Conservation (phyloP, 2,797 vertebrate species). For the Gallirallus australis region DNA sequence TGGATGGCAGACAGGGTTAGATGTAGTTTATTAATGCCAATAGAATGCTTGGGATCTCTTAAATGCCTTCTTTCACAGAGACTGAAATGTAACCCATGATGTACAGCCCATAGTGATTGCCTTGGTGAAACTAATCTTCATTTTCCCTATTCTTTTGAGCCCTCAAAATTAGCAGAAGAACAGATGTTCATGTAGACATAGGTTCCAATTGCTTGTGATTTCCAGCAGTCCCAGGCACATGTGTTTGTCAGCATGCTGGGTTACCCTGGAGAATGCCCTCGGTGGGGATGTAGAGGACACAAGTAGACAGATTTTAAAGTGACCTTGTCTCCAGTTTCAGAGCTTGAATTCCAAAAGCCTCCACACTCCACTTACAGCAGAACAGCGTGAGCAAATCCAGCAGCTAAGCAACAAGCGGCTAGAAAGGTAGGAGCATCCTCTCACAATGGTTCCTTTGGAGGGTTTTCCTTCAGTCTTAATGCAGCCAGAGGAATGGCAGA, state of each 20-base stretch:
- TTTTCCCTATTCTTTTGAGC: neutral
- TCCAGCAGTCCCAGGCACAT: neutral
- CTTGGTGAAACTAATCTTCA: neutral
- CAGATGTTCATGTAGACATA: neutral
- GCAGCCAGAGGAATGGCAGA: neutral
- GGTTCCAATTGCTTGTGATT: neutral
- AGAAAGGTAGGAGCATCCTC: conserved; percentile 78
- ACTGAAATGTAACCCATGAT: neutral
- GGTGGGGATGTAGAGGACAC: neutral
- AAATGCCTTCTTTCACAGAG: neutral
- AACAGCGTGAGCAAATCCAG: conserved; percentile 81
- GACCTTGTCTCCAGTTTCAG: conserved; percentile 83
- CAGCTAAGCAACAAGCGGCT: conserved; percentile 85
- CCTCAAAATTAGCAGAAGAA: neutral
- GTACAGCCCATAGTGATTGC: neutral
- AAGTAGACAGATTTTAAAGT: neutral
- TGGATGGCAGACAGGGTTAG: neutral
- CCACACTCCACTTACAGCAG: conserved; percentile 74
- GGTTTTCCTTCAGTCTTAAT: neutral
- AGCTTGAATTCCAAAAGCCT: conserved; percentile 76
- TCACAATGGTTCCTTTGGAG: neutral
- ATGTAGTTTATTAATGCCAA: neutral
- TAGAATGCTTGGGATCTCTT: neutral
- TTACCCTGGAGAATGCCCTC: neutral
- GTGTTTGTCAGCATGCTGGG: neutral